A percentile compares a stretch with the other conserved stretches of the same genome.
Evolutionary conservation across 2,113 vertebrate species (phyloP).

Genomic region (Notechis scutatus): DNA sequence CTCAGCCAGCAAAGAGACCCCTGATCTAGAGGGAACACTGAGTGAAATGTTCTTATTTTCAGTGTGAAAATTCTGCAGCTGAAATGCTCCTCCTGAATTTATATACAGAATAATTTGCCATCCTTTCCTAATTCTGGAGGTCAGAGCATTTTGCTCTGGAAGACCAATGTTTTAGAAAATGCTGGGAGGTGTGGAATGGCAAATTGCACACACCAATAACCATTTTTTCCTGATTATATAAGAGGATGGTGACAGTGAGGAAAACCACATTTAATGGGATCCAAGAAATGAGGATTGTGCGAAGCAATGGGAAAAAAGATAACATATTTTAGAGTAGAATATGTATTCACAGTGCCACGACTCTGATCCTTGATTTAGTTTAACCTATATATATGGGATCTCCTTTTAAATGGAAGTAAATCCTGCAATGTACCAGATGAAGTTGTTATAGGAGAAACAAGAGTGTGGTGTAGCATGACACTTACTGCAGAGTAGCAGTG

Average conservation of each 20-base stretch:
- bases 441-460: not conserved
- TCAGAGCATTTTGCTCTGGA: not conserved
- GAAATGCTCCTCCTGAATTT: too few species aligned
- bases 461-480: not conserved
- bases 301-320: not conserved
- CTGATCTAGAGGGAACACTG: not conserved
- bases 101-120: not conserved
- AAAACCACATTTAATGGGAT: not conserved
- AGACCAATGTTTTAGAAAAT: not conserved
- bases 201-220: not conserved
- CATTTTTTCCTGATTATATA: not conserved
- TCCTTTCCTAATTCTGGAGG: not conserved
- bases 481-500: not conserved
- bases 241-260: not conserved
- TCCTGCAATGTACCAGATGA: not conserved
- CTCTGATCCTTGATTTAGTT: not conserved
- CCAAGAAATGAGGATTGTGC: not conserved
- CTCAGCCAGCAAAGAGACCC: too few species aligned
- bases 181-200: not conserved
- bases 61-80: not conserved
- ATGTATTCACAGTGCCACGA: not conserved
- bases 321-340: not conserved
- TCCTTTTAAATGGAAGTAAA: not conserved
- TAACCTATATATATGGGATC: not conserved
- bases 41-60: not conserved